These are phyloP conservation scores for Sitophilus oryzae DNA, from an alignment of 1,140 invertebrate genomes.

Conservation along the genomic window DNA sequence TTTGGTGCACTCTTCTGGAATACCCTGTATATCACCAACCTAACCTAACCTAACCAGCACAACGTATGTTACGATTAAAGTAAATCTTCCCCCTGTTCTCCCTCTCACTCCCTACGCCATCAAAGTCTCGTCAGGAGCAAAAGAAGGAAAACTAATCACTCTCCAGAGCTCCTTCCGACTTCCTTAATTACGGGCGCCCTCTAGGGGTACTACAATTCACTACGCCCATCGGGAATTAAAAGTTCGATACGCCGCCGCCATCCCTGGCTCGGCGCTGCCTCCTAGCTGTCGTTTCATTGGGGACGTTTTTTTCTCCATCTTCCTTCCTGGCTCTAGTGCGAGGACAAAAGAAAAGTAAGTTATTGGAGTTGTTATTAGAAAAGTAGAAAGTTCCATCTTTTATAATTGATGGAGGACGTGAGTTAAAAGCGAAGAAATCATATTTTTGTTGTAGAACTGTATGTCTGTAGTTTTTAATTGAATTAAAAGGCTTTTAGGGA, in stretches of 20 bases:
- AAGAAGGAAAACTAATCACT: constrained; percentile 9
- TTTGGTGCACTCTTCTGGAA: no score
- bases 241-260: constrained; percentile 2
- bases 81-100: constrained; percentile 4
- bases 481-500: no score
- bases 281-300: background rate
- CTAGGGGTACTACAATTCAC: constrained; percentile 7
- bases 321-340: no score
- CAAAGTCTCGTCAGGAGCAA: constrained; percentile 5
- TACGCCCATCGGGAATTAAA: background rate
- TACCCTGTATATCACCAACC: no score
- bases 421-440: no score
- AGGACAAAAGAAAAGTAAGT: background rate
- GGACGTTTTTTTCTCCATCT: background rate
- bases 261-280: no score
- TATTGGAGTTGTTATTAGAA: background rate
- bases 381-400: no score
- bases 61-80: constrained; percentile 5
- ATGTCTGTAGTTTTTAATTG: no score
- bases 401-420: no score
- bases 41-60: no score
- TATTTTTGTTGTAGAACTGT: no score
- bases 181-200: constrained; percentile 1
- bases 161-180: constrained; percentile 5
- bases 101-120: no score